Evolutionary conservation across 2,797 vertebrate species (phyloP), one percentile per base, ranked within the genome.

Genomic region (Acanthornis magna): DNA sequence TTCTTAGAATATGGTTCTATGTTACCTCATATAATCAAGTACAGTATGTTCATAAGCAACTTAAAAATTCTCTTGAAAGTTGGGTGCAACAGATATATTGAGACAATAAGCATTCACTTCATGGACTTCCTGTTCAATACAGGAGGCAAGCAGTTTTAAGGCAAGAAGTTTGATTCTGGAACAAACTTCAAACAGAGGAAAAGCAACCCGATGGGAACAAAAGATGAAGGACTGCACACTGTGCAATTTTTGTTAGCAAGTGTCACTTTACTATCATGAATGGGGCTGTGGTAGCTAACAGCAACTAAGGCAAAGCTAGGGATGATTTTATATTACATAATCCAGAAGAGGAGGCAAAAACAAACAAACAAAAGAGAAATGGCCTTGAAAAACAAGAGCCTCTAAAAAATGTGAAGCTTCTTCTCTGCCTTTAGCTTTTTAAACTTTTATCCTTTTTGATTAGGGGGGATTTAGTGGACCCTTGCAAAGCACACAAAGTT

Each of bases 321-420:
- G n/a, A 57, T 79, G 27, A 42, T 48, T 88, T 87, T 83, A 11
- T 72, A 42, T 60, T 62, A 61, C 15, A 27, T 30, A 72, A 82
- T 53, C 2, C 3, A 6, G 21, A n/a, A 17, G 3, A 4, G 9
- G 5, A 16, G 3, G 0, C 0, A 5, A 19, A 5, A 25, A 16
- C 8, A 43, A 43, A 3, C 3, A 42, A 76, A 29, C 0, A 16
- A 51, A n/a, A 2, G 11, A 68, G 19, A 70, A 95, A 89, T 5
- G 5, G 22, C 15, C 38, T 88, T 92, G 55, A 78, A 55, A 88
- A 48, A 5, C 18, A 47, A 65, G 14, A 85, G 8, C n/a, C 16
- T 68, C 57, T n/a, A 27, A 86, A 89, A 89, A 77, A 38, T 5
- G 4, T 9, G 29, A 79, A 62, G 40, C 4, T 60, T 82, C n/a